A percentile compares a stretch with the other conserved stretches of the same genome.
These are phyloP conservation scores for Heliangelus exortis DNA, from an alignment of 2,797 vertebrate genomes.

Conservation along the genomic window DNA sequence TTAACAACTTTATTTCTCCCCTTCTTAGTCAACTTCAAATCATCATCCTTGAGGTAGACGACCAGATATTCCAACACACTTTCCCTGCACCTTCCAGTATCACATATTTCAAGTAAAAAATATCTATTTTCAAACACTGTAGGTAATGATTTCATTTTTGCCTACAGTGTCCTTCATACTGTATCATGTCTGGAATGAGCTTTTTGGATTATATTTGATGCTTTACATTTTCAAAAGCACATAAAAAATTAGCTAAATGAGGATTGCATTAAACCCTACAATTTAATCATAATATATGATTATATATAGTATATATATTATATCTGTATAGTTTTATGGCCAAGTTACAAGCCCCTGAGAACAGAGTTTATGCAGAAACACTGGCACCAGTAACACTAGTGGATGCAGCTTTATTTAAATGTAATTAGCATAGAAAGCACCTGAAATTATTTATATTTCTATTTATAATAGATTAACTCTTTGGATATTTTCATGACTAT, in stretches of 20 bases:
- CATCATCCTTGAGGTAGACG: conserved; percentile 57
- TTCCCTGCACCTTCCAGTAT: conserved; percentile 43
- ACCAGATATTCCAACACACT: conserved; percentile 46
- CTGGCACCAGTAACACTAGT: conserved; percentile 45
- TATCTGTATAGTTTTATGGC: conserved; percentile 49
- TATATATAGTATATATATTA: conserved; percentile 23
- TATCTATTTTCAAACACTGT: conserved; percentile 23
- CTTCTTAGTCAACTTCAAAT: background rate
- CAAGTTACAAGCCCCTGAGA: conserved; percentile 70
- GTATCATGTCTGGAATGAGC: conserved; percentile 25
- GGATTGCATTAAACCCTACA: conserved; percentile 58
- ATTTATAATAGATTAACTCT: conserved; percentile 64
- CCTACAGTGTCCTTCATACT: background rate
- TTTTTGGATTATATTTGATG: conserved; percentile 17
- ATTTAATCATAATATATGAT: background rate
- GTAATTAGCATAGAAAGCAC: conserved; percentile 28
- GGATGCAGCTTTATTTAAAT: conserved; percentile 10
- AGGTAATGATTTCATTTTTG: conserved; percentile 4
- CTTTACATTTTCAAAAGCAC: conserved; percentile 51
- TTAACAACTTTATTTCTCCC: background rate
- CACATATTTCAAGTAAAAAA: conserved; percentile 60
- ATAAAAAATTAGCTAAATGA: conserved; percentile 31
- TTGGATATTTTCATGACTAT: conserved; percentile 54
- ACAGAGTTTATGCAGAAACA: conserved; percentile 65
- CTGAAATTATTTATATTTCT: conserved; percentile 46